Evolutionary conservation across 2,113 vertebrate species (phyloP).

Genomic region (Seriola rivoliana): DNA sequence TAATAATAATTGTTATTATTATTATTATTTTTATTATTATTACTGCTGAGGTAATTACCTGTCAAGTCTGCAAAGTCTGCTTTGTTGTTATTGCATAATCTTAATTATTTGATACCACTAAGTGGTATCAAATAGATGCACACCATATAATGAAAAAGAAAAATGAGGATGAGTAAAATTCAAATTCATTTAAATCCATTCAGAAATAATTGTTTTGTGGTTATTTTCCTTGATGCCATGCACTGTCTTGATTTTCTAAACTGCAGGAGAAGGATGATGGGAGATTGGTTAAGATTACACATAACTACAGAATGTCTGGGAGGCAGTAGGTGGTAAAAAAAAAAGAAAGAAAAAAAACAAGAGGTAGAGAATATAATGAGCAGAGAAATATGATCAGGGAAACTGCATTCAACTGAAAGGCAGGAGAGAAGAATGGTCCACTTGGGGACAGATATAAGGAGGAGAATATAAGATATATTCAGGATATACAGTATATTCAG

Average conservation of each 20-base stretch:
- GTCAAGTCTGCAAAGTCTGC: no score
- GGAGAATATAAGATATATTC: slow-evolving; percentile 5
- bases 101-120: no score
- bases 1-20: no score
- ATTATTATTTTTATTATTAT: no score
- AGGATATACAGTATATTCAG: not conserved
- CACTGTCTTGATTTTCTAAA: not conserved
- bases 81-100: no score
- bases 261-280: not conserved
- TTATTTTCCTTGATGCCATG: not conserved
- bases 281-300: slow-evolving; percentile 13
- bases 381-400: not conserved
- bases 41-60: no score
- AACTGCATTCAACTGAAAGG: slow-evolving; percentile 4
- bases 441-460: not conserved
- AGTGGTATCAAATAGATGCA: no score
- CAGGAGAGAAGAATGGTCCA: slow-evolving; percentile 11
- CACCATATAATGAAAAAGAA: no score
- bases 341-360: not conserved
- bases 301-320: slow-evolving; percentile 4
- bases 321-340: slow-evolving; percentile 3
- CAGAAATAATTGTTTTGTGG: no score
- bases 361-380: slow-evolving; percentile 16
- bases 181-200: no score
- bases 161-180: no score